These are phyloP conservation scores for Labroides dimidiatus DNA, from an alignment of 2,797 vertebrate species.

Conservation along the genomic window DNA sequence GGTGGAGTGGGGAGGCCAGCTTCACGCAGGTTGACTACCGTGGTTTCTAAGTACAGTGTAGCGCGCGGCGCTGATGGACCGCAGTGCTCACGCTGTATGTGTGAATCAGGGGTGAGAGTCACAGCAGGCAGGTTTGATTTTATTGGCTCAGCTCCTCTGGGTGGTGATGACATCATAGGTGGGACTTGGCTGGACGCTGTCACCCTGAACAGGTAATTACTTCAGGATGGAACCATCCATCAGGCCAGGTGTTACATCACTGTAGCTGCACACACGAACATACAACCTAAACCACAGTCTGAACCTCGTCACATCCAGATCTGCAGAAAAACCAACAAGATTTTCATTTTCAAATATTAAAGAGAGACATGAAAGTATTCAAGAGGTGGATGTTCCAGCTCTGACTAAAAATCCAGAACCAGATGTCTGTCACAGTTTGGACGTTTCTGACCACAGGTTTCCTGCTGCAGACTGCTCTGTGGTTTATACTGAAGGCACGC, in stretches of 20 bases:
- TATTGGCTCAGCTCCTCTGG: not conserved
- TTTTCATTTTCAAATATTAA: not conserved
- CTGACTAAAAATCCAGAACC: not conserved
- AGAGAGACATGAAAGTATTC: slow-evolving; percentile 1
- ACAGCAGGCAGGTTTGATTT: not conserved
- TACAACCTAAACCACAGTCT: not conserved
- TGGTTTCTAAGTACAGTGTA: too few species aligned
- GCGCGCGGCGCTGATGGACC: too few species aligned
- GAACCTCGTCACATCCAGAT: not conserved
- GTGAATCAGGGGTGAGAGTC: too few species aligned
- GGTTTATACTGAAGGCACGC: not conserved
- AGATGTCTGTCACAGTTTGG: not conserved
- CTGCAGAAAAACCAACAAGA: not conserved
- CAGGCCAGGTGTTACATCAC: slow-evolving; percentile 10
- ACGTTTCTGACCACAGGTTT: not conserved
- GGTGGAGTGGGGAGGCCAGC: too few species aligned
- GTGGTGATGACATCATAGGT: not conserved
- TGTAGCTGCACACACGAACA: not conserved
- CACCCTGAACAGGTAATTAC: not conserved
- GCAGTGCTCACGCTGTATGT: too few species aligned
- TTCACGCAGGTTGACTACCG: too few species aligned
- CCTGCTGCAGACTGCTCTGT: not conserved
- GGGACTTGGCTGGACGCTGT: not conserved
- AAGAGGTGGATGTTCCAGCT: not conserved
- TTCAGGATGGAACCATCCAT: not conserved